phyloP scores from a whole-genome alignment of 2,888 invertebrate species.

The Nemapogon koenigi region DNA sequence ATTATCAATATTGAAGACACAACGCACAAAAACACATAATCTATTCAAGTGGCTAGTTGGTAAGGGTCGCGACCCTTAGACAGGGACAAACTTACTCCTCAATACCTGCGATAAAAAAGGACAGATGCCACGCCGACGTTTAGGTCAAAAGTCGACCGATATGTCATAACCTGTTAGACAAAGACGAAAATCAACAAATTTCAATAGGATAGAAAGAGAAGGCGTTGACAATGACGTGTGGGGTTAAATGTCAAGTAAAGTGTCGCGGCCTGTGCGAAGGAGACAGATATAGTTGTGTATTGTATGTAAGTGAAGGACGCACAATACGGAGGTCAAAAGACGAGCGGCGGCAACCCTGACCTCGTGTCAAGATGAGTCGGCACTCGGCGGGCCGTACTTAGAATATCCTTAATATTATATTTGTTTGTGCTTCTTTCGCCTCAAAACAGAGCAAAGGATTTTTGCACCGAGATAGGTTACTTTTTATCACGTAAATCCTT shows the following conservation, averaged over 20 bases:
- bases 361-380: constrained; percentile 36
- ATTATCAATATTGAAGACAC: constrained; percentile 58
- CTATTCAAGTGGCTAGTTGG: constrained; percentile 59
- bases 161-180: constrained; percentile 62
- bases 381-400: constrained; percentile 39
- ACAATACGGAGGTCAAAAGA: constrained; percentile 54
- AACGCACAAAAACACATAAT: constrained; percentile 60
- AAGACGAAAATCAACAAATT: constrained; percentile 36
- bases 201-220: constrained; percentile 30
- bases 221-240: constrained; percentile 49
- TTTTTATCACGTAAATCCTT: no score
- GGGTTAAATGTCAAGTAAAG: constrained; percentile 61
- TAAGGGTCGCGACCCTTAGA: constrained; percentile 53
- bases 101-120: constrained; percentile 33
- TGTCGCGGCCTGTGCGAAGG: constrained; percentile 53
- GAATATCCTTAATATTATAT: no score
- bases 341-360: constrained; percentile 61
- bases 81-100: constrained; percentile 33
- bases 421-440: no score
- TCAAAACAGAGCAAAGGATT: no score
- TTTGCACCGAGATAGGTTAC: no score
- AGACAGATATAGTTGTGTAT: constrained; percentile 27
- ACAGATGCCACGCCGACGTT: constrained; percentile 35
- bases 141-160: constrained; percentile 59
- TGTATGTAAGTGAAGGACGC: constrained; percentile 29